Percentiles rank a stretch among this genome's conserved stretches.
Evolutionary conservation across 2,113 vertebrate genomes (phyloP).

Genomic region (Carassius carassius): DNA sequence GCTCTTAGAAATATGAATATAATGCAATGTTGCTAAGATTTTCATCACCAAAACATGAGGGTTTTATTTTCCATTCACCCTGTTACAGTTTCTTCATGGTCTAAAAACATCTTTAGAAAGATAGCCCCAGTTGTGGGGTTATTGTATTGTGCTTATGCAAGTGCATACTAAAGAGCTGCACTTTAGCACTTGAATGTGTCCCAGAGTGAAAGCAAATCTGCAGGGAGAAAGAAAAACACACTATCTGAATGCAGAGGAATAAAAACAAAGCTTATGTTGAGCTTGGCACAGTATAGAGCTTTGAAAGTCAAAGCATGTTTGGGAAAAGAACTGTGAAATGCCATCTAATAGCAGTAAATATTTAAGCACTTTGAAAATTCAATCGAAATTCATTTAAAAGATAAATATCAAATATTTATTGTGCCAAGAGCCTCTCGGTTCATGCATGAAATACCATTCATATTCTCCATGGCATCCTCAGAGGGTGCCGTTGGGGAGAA

Average conservation of each 20-base stretch:
- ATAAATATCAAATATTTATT: conserved; percentile 77
- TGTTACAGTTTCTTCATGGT: background rate
- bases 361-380: conserved; percentile 71
- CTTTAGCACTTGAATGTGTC: conserved; percentile 10
- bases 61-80: background rate
- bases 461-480: conserved; percentile 40
- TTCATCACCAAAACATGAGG: background rate
- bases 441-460: conserved; percentile 72
- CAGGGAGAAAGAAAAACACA: conserved; percentile 45
- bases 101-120: background rate
- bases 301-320: conserved; percentile 27
- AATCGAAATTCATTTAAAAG: conserved; percentile 73
- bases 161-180: background rate
- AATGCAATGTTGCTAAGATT: no score
- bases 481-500: conserved; percentile 17
- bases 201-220: conserved; percentile 14
- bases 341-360: conserved; percentile 69
- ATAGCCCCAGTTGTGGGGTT: conserved; percentile 2
- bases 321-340: conserved; percentile 55
- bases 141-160: conserved; percentile 3
- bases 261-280: conserved; percentile 55
- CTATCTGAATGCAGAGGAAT: conserved; percentile 31
- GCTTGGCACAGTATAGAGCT: conserved; percentile 53
- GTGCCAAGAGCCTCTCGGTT: conserved; percentile 65
- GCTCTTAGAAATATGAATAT: background rate